phyloP scores from a whole-genome alignment of 92 coral and sea anemone genomes.

The Ricordea florida region DNA sequence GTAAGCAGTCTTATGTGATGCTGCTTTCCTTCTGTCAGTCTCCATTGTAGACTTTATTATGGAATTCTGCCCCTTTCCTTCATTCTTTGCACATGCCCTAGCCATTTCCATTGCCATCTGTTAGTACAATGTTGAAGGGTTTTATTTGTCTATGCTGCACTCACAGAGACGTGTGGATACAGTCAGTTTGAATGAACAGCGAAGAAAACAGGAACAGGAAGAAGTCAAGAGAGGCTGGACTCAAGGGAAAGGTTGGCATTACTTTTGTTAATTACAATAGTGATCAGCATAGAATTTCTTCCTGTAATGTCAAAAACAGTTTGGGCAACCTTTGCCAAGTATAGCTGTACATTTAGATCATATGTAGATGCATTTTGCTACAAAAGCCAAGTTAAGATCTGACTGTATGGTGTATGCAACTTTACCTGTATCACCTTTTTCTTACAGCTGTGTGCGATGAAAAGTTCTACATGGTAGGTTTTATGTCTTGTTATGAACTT shows the following conservation, averaged over 20 bases:
- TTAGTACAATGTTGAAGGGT: neutral
- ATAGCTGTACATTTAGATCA: no score
- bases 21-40: no score
- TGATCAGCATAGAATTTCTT: no score
- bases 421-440: neutral
- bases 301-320: no score
- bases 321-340: no score
- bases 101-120: no score
- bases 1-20: no score
- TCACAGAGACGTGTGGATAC: slow-evolving; percentile 93
- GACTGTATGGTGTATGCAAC: neutral
- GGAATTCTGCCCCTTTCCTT: no score
- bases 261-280: no score
- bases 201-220: slow-evolving; percentile 78
- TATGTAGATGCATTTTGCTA: no score
- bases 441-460: slow-evolving; percentile 88
- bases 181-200: slow-evolving; percentile 85
- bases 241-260: slow-evolving; percentile 88
- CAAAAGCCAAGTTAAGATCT: neutral
- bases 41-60: no score
- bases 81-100: no score
- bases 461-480: slow-evolving; percentile 80
- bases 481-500: slow-evolving; percentile 81
- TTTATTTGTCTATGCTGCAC: neutral
- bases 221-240: slow-evolving; percentile 78